Percentiles rank a stretch among this genome's conserved stretches.
These are phyloP conservation scores for Drosophila kambysellisi DNA, from an alignment of 2,888 invertebrate genomes.

Conservation along the genomic window DNA sequence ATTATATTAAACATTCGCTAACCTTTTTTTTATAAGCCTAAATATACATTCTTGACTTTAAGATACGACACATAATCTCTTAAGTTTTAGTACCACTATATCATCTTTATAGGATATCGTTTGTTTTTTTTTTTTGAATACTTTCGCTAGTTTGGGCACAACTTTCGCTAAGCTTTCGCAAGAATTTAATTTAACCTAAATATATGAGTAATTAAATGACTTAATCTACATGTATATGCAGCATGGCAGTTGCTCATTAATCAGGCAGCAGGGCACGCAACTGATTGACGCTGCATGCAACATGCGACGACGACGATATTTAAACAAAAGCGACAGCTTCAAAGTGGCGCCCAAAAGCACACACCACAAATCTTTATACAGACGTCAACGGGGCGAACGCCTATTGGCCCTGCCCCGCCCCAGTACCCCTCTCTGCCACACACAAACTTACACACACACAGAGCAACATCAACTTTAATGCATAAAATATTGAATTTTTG, in stretches of 20 bases:
- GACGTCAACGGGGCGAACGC: slow-evolving; percentile 7
- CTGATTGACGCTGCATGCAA: slow-evolving; percentile 51
- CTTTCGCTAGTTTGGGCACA: not conserved
- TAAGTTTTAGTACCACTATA: not conserved
- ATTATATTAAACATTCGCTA: not conserved
- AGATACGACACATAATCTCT: not conserved
- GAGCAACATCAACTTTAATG: slow-evolving; percentile 79
- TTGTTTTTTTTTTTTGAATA: no score
- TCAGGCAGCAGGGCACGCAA: slow-evolving; percentile 51
- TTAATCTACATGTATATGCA: slow-evolving; percentile 21
- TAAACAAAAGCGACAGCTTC: slow-evolving; percentile 44
- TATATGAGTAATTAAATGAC: slow-evolving; percentile 28
- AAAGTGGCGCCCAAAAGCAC: slow-evolving; percentile 78
- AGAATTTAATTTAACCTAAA: not conserved
- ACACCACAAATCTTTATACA: slow-evolving; percentile 67
- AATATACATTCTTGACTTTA: not conserved
- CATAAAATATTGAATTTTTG: slow-evolving; percentile 83
- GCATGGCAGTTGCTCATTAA: slow-evolving; percentile 41
- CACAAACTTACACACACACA: not conserved
- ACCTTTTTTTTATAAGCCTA: not conserved
- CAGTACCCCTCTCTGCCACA: not conserved
- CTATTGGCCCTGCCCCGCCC: not conserved
- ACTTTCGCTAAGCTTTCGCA: slow-evolving; percentile 4
- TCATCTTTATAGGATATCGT: not conserved
- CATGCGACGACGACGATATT: slow-evolving; percentile 33